Evolutionary conservation across 2,113 vertebrate species (phyloP), one percentile per base, ranked within the genome.

Genomic region (Centrocercus urophasianus): DNA sequence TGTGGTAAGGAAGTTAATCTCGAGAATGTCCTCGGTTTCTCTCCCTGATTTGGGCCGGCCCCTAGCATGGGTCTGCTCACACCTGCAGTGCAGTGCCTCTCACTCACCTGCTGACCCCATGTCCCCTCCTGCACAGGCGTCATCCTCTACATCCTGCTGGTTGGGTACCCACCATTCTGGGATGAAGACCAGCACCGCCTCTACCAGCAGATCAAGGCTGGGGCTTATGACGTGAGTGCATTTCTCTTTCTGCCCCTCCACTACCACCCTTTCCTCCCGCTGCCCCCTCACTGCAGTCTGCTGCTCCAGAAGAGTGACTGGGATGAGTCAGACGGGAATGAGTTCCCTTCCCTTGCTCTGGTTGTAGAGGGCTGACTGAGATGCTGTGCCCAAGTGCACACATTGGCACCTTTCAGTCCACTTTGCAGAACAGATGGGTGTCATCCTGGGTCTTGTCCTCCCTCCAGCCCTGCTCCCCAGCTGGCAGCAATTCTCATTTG

Each of bases 141-240:
- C 83, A 99, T 99, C 96, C 98, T 99, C 43, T 99, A 99, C 94
- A 99, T 99, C 95, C 98, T 99, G 80, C 97, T 99, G 95, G 99
- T 99, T 9, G 99, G 99, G 43, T 99, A 99, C 86, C 99, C 99
- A 18, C 99, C 99, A 0, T 99, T 99, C 96, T 99, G 99, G 99
- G 99, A 99, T 96, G 99, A 99, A 95, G 99, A 99, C 96, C 99
- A 99, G 95, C 99, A 99, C 91, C 98, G 99, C 75, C 98, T 99
- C 57, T 99, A 99, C 93, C 99, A 99, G 97, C 99, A 99, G 97
- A 99, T 99, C 98, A 99, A 99, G 96, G 99, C 99, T 22, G 99
- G 99, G 27, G 99, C 99, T 94, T 99, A 99, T 43, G 99, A 99
- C 94, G 99, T 99, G 97, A 99, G 98, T 97, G 74, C 61, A 13